A percentile compares a stretch with the other conserved stretches of the same genome.
Evolutionary conservation across 2,113 vertebrate genomes (phyloP).

Genomic region (Cyprinodon brontotheroides): DNA sequence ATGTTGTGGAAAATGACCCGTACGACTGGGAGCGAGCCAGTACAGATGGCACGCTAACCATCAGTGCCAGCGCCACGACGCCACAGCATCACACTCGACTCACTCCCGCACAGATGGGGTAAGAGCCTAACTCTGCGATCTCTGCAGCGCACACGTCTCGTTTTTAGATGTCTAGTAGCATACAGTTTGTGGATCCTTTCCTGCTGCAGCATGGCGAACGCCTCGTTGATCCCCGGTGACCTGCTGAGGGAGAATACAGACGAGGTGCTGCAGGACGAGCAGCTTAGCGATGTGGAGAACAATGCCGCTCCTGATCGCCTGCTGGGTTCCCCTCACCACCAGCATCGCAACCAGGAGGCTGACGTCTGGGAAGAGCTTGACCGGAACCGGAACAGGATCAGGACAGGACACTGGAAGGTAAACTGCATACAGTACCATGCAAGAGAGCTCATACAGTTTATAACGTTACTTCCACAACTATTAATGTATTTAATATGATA

Average conservation of each 20-base stretch:
- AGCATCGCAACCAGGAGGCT: constrained; percentile 86
- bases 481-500: background rate
- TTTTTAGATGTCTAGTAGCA: background rate
- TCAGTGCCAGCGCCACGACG: constrained; percentile 87
- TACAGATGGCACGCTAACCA: constrained; percentile 88
- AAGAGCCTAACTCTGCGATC: constrained; percentile 14
- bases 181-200: background rate
- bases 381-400: constrained; percentile 91
- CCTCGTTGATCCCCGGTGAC: constrained; percentile 96
- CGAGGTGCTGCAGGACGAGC: constrained; percentile 96
- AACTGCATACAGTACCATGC: background rate
- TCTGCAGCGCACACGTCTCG: background rate
- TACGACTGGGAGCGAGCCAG: constrained; percentile 97
- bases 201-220: constrained; percentile 91
- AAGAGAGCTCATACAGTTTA: background rate
- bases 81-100: constrained; percentile 94
- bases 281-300: constrained; percentile 96
- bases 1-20: constrained; percentile 93
- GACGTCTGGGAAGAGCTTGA: constrained; percentile 98
- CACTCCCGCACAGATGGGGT: constrained; percentile 96
- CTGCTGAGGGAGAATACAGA: constrained; percentile 95
- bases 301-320: constrained; percentile 85
- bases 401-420: constrained; percentile 88
- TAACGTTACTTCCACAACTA: too few species aligned
- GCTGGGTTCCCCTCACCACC: constrained; percentile 84